Conservation (phyloP, 2,113 vertebrate genomes). For the Boleophthalmus pectinirostris region DNA sequence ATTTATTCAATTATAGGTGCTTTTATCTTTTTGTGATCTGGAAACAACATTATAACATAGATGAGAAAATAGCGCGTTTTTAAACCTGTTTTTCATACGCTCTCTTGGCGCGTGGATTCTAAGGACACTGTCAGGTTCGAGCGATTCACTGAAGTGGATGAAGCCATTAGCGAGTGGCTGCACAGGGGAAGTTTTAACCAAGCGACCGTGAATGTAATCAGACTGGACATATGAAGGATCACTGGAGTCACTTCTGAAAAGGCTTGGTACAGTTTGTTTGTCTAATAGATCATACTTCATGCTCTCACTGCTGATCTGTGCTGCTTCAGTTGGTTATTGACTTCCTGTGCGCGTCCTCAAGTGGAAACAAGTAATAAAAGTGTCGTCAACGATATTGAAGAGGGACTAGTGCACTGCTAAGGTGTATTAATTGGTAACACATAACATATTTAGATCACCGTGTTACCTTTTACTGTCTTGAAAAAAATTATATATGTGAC, state of each 20-base stretch:
- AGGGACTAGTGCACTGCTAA: no score
- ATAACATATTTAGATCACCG: no score
- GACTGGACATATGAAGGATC: not conserved
- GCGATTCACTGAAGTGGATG: conserved; percentile 1
- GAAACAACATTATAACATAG: no score
- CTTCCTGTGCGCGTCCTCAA: not conserved
- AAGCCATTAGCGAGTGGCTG: conserved; percentile 21
- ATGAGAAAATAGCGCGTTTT: no score
- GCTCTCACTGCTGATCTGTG: not conserved
- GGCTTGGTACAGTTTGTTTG: not conserved
- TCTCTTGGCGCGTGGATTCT: not conserved
- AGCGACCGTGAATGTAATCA: not conserved
- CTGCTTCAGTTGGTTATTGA: conserved; percentile 7
- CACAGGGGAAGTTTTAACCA: conserved; percentile 21
- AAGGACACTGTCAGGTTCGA: not conserved
- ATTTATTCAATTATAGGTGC: no score
- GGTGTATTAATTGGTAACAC: no score
- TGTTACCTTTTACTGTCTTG: no score
- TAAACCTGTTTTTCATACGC: no score
- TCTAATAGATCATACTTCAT: not conserved
- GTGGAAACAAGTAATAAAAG: no score
- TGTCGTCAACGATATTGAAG: not conserved
- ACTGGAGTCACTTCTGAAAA: not conserved
- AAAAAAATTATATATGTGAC: no score
- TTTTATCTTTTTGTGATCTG: no score